These are phyloP conservation scores for Chaitophorus viminalis DNA, from an alignment of 2,888 invertebrate genomes.

Conservation along the genomic window DNA sequence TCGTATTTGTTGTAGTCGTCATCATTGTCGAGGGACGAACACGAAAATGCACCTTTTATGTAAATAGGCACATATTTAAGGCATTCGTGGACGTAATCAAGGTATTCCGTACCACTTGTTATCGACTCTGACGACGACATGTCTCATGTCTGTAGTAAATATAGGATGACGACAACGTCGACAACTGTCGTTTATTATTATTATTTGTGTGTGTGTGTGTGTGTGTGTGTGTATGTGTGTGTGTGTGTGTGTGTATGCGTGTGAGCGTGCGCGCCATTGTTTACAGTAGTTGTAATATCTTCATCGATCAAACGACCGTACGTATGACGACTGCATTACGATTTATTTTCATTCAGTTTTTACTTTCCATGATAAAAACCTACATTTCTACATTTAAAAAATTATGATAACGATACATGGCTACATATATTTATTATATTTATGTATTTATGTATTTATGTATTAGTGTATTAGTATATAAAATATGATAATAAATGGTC, in stretches of 20 bases:
- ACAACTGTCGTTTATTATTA: neutral
- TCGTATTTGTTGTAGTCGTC: neutral
- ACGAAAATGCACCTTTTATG: conserved; percentile 23
- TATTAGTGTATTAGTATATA: too few species aligned
- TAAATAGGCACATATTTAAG: conserved; percentile 36
- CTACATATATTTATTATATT: too few species aligned
- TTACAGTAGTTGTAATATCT: neutral
- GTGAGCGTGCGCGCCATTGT: neutral
- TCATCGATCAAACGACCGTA: neutral
- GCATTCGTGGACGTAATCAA: conserved; percentile 1
- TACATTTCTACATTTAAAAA: too few species aligned
- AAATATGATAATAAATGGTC: too few species aligned
- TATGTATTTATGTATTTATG: too few species aligned
- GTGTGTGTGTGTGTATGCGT: too few species aligned
- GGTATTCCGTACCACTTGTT: neutral
- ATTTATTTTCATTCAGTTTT: neutral
- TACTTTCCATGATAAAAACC: neutral
- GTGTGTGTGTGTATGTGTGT: too few species aligned
- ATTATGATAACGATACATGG: too few species aligned
- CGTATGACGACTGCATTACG: neutral
- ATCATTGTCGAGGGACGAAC: neutral
- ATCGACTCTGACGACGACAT: neutral
- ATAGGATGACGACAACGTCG: neutral
- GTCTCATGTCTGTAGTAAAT: too few species aligned
- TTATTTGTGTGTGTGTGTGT: neutral